phyloP scores from a whole-genome alignment of 2,113 vertebrate species.

The Xenopus borealis region DNA sequence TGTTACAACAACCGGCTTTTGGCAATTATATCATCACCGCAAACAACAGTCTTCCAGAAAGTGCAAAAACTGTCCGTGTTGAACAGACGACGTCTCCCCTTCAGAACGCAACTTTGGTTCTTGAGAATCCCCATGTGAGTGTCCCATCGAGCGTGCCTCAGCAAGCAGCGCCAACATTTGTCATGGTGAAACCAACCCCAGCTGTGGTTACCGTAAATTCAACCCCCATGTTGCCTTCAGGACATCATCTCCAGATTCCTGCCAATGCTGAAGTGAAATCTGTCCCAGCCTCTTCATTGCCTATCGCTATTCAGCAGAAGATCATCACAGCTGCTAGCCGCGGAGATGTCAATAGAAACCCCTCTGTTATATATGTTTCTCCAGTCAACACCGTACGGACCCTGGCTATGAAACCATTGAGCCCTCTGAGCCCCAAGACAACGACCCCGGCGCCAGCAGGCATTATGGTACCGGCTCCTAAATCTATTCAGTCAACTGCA shows the following conservation, averaged over 20 bases:
- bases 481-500: constrained; percentile 17
- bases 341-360: constrained; percentile 51
- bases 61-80: constrained; percentile 51
- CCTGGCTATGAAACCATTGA: constrained; percentile 45
- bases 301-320: constrained; percentile 69
- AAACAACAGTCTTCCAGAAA: constrained; percentile 56
- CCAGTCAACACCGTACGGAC: constrained; percentile 74
- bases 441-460: not conserved
- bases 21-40: constrained; percentile 62
- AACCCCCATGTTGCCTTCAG: constrained; percentile 61
- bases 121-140: constrained; percentile 55
- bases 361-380: constrained; percentile 70
- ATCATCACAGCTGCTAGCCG: constrained; percentile 59
- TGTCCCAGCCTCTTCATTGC: constrained; percentile 70
- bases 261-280: constrained; percentile 73
- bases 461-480: not conserved
- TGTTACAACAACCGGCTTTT: constrained; percentile 58
- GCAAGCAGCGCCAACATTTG: constrained; percentile 50
- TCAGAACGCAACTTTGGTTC: constrained; percentile 53
- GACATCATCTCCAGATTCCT: constrained; percentile 79
- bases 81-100: constrained; percentile 51
- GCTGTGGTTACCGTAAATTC: constrained; percentile 58
- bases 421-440: constrained; percentile 36
- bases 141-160: constrained; percentile 49
- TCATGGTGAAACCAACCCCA: constrained; percentile 55